These are phyloP conservation scores for Drosophila kepulauana DNA, from an alignment of 1,140 invertebrate genomes.

Conservation along the genomic window DNA sequence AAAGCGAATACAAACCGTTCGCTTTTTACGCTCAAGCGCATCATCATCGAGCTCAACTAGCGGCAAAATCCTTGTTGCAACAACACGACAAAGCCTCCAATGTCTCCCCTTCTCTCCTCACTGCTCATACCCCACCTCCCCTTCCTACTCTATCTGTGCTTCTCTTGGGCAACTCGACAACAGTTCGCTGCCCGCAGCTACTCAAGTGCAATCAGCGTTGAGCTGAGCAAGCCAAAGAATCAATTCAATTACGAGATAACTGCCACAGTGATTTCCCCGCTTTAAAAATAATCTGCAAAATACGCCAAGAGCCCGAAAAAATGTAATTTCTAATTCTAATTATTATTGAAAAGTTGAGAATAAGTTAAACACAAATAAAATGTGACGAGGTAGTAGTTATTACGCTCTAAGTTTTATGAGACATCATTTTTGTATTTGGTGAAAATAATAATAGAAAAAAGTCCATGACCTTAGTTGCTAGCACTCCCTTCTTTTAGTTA, in stretches of 20 bases:
- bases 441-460: too few species aligned
- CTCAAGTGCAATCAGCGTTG: slow-evolving; percentile 21
- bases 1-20: neutral
- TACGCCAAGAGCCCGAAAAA: too few species aligned
- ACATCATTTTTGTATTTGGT: too few species aligned
- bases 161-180: neutral
- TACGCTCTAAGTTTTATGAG: too few species aligned
- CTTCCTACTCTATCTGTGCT: neutral
- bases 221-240: slow-evolving; percentile 6
- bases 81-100: slow-evolving; percentile 7
- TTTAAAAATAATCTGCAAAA: neutral
- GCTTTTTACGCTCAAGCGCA: slow-evolving; percentile 31
- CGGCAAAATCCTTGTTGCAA: slow-evolving; percentile 10
- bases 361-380: too few species aligned
- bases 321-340: too few species aligned
- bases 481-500: too few species aligned
- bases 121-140: neutral
- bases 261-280: neutral
- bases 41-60: slow-evolving; percentile 14
- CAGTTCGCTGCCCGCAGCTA: neutral
- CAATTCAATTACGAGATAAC: slow-evolving; percentile 23
- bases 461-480: too few species aligned
- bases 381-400: too few species aligned
- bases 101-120: neutral
- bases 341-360: too few species aligned